These are phyloP conservation scores for Motacilla tschutschensis DNA, from an alignment of 2,113 vertebrate genomes.

Conservation along the genomic window DNA sequence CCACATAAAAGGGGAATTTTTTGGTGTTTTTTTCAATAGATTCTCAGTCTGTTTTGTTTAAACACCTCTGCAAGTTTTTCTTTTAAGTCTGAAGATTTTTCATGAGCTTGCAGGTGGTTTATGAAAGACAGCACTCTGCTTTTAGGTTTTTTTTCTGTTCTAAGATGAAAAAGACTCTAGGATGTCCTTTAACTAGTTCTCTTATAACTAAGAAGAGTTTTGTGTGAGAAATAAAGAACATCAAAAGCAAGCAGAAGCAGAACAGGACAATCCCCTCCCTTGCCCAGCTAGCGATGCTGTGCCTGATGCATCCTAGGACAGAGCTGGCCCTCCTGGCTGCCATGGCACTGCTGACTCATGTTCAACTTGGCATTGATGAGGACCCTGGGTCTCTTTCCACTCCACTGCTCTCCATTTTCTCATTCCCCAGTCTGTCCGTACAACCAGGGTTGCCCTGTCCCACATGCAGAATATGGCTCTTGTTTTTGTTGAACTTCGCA, in stretches of 20 bases:
- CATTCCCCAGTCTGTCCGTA: accelerated
- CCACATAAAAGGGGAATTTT: conserved; percentile 59
- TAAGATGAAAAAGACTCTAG: conserved; percentile 63
- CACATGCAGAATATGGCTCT: not conserved
- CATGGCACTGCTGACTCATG: not conserved
- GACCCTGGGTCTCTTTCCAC: accelerated
- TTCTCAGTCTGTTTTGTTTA: conserved; percentile 43
- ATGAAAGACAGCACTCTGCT: conserved; percentile 36
- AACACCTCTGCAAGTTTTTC: conserved; percentile 27
- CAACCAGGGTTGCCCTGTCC: not conserved
- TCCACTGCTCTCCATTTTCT: accelerated
- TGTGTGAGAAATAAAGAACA: conserved; percentile 41
- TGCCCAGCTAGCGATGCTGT: accelerated
- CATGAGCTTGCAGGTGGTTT: conserved; percentile 52
- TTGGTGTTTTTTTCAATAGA: conserved; percentile 52
- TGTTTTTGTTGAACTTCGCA: not conserved
- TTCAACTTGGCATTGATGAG: accelerated
- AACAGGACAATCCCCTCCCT: not conserved
- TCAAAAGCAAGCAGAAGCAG: conserved; percentile 46
- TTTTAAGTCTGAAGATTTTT: conserved; percentile 55
- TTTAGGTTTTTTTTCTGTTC: conserved; percentile 59
- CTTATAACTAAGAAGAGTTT: not conserved
- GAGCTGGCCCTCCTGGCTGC: not conserved
- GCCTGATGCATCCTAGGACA: not conserved
- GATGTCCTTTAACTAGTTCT: conserved; percentile 37